phyloP scores from a whole-genome alignment of 2,888 invertebrate species.

The Homarus gammarus region DNA sequence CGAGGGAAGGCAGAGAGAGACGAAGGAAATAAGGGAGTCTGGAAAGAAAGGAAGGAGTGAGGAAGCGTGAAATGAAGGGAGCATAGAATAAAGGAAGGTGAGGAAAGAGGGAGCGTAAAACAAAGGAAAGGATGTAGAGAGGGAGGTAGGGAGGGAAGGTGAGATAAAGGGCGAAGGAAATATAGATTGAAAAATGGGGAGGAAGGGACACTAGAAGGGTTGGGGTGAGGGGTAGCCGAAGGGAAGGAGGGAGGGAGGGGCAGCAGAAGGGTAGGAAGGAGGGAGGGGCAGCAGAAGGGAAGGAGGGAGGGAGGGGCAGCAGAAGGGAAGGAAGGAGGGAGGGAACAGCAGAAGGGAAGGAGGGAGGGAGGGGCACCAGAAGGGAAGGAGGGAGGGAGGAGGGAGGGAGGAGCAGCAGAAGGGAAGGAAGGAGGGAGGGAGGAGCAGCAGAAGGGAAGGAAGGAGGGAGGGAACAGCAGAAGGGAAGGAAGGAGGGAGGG shows the following conservation, averaged over 20 bases:
- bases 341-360: background rate
- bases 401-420: background rate
- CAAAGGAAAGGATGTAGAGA: background rate
- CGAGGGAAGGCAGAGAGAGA: no score
- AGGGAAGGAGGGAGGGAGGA: background rate
- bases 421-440: no score
- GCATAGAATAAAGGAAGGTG: background rate
- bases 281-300: no score
- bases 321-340: no score
- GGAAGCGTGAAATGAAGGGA: background rate
- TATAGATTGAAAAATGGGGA: no score
- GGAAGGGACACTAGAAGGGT: no score
- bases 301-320: no score
- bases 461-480: background rate
- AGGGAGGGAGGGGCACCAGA: no score
- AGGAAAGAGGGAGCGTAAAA: background rate
- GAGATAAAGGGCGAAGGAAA: no score
- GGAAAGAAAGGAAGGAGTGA: no score
- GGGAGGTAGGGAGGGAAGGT: background rate
- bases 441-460: background rate
- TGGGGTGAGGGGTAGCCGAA: no score
- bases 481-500: background rate
- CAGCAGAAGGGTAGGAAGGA: background rate
- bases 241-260: background rate
- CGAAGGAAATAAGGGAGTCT: no score